Conservation (phyloP, 2,113 vertebrate genomes). For the Falco punctatus region DNA sequence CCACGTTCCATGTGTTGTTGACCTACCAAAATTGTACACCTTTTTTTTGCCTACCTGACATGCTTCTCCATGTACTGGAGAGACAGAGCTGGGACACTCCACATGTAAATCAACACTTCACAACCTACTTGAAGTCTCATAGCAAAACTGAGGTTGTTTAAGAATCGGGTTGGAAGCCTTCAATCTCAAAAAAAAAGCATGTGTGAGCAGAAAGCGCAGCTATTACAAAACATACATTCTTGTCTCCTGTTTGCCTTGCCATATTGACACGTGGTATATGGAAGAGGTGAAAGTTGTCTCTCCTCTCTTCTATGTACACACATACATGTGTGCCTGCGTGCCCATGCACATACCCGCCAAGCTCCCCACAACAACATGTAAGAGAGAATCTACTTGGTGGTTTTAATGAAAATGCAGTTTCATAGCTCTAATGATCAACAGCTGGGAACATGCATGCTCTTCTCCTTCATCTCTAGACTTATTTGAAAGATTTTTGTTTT, state of each 20-base stretch:
- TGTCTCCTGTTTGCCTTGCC: background rate
- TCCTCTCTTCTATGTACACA: background rate
- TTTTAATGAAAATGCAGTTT: constrained; percentile 43
- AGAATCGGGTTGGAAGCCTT: background rate
- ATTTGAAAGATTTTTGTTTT: constrained; percentile 36
- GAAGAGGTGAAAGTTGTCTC: background rate
- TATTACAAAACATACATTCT: background rate
- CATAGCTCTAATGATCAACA: background rate
- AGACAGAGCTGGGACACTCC: background rate
- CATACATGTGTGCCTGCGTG: background rate
- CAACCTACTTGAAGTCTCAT: background rate
- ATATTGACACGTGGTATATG: background rate
- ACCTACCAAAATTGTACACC: background rate
- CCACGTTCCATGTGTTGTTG: background rate
- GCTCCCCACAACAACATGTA: background rate
- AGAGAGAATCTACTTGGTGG: background rate
- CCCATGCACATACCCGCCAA: background rate
- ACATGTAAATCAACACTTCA: background rate
- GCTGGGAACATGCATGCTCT: constrained; percentile 1
- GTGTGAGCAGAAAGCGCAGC: background rate
- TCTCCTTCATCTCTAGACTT: constrained; percentile 20
- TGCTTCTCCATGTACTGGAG: background rate
- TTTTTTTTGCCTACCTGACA: background rate
- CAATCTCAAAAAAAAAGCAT: background rate
- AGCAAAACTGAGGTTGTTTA: background rate